phyloP scores from a whole-genome alignment of 2,797 vertebrate genomes.

The Anguilla megastoma region DNA sequence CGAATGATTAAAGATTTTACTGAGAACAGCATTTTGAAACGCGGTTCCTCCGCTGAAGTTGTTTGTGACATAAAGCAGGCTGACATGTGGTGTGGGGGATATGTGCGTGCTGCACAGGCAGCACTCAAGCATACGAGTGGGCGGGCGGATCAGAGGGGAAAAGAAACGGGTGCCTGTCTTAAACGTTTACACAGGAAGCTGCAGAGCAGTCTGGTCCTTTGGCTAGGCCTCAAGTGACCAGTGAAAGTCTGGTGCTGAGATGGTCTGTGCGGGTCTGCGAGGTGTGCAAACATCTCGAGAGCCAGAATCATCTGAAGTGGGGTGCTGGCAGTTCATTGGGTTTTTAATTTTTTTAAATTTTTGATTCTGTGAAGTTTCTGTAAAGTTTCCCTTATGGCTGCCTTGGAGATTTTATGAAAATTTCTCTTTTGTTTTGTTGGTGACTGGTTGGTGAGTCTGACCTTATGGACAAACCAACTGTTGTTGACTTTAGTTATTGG shows the following conservation, averaged over 20 bases:
- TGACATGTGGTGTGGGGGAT: constrained; percentile 28
- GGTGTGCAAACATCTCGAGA: not conserved
- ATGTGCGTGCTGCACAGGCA: constrained; percentile 2
- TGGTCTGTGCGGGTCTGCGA: not conserved
- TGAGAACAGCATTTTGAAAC: not conserved
- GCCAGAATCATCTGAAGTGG: not conserved
- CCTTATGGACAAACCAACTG: constrained; percentile 4
- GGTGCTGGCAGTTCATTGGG: constrained; percentile 5
- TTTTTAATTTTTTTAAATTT: not conserved
- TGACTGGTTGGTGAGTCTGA: constrained; percentile 2
- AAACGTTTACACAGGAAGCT: constrained; percentile 22
- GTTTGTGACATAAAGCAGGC: constrained; percentile 23
- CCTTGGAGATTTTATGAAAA: constrained; percentile 7
- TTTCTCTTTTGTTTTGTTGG: not conserved
- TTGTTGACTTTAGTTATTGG: not conserved
- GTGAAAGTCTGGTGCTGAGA: not conserved
- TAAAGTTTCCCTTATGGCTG: not conserved
- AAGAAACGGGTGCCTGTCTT: constrained; percentile 13
- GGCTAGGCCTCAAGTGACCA: not conserved
- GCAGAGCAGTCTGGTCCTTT: constrained; percentile 11
- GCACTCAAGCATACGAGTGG: not conserved
- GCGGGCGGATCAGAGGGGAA: not conserved
- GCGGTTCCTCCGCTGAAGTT: not conserved
- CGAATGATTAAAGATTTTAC: constrained; percentile 1
- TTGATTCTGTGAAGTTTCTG: not conserved